A percentile compares a stretch with the other conserved stretches of the same genome.
These are phyloP conservation scores for Pholis gunnellus DNA, from an alignment of 2,113 vertebrate genomes.

Conservation along the genomic window DNA sequence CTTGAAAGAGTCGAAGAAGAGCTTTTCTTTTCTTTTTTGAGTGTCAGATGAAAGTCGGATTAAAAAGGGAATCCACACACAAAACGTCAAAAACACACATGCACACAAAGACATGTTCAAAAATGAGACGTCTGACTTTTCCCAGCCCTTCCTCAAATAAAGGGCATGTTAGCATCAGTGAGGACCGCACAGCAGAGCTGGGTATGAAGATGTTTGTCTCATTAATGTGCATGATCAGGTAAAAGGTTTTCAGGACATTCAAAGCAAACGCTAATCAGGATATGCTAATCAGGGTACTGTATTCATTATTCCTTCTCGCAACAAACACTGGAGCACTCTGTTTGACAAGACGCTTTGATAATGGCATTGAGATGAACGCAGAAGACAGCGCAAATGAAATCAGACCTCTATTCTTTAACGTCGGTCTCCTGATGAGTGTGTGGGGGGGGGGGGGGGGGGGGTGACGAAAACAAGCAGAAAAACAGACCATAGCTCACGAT, in stretches of 20 bases:
- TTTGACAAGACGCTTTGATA: constrained; percentile 31
- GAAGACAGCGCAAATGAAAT: constrained; percentile 61
- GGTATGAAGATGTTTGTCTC: neutral
- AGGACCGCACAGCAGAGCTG: neutral
- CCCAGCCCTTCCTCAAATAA: constrained; percentile 1
- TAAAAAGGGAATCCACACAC: constrained; percentile 19
- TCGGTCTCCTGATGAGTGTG: constrained; percentile 49
- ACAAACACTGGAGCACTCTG: constrained; percentile 12
- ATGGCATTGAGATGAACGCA: constrained; percentile 64
- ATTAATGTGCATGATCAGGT: constrained; percentile 3
- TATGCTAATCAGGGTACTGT: constrained; percentile 37
- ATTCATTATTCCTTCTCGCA: constrained; percentile 35
- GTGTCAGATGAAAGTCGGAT: constrained; percentile 27
- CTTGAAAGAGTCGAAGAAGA: constrained; percentile 37
- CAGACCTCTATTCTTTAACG: constrained; percentile 65
- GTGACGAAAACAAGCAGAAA: neutral
- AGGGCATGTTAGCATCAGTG: neutral
- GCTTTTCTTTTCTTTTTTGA: constrained; percentile 16
- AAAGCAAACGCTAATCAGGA: constrained; percentile 43
- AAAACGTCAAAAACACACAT: constrained; percentile 33
- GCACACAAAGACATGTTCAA: constrained; percentile 3
- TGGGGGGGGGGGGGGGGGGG: neutral
- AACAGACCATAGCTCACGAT: neutral
- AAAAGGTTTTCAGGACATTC: constrained; percentile 9
- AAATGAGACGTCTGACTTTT: constrained; percentile 17